Evolutionary conservation across 2,113 vertebrate species (phyloP), one percentile per base, ranked within the genome.

Genomic region (Jaculus jaculus): DNA sequence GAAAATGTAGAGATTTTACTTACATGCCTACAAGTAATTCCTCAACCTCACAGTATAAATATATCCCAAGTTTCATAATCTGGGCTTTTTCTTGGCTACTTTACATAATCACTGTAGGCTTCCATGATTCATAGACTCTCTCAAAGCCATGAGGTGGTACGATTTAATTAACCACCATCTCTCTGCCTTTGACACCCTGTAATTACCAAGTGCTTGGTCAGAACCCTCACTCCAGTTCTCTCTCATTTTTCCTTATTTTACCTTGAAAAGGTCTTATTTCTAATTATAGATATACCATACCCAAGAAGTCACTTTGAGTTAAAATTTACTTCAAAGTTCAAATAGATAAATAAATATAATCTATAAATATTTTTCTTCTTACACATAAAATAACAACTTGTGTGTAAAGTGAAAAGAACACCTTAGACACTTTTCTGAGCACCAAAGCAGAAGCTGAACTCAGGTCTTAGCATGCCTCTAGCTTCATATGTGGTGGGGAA

Each of bases 141-240:
- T 82, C 75, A 88, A 73, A 47, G 54, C 63, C 74, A 77, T 9
- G 20, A 77, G 0, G 23, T 77, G 12, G 71, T 87, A 84, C 32
- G 75, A 61, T 81, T 92, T 90, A 94, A 95, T 92, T 92, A 92
- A 34, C 37, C 39, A 37, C 28, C 21, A 39, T 60, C 32, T 88
- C 58, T 71, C 71, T 54, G 63, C 71, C 80, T 78, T 32, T 86
- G 77, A 4, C 54, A 37, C 30, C n/a, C 32, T 77, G 17, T 73
- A 72, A 89, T 39, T 89, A 68, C 54, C 80, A 91, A 81, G 54
- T 21, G 20, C 21, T 74, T 87, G 61, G 65, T 71, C 78, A 81
- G 60, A 87, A 63, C 34, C 51, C 39, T 34, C 69, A 47, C 9
- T 61, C 58, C 20, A 65, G 26, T 34, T 81, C 58, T 26, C 42